Evolutionary conservation across 2,797 vertebrate species (phyloP).

Genomic region (Australoheros facetus): DNA sequence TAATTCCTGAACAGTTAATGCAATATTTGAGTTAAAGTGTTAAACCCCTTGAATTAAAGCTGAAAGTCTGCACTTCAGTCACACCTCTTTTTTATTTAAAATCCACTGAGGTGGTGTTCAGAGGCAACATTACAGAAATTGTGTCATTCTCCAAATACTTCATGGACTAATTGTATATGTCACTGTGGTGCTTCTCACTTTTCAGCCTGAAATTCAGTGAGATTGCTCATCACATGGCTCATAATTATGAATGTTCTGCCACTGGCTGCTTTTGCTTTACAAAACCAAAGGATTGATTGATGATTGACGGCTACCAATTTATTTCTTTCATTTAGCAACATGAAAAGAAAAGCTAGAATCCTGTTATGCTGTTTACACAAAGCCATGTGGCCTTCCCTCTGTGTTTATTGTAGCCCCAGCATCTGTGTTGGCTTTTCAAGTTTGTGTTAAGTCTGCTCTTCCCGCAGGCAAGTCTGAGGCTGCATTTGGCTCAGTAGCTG

Average conservation of each 20-base stretch:
- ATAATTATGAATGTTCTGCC: too few species aligned
- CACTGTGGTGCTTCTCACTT: background rate
- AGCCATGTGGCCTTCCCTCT: background rate
- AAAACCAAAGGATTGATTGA: background rate
- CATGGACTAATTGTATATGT: background rate
- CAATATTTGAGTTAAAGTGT: background rate
- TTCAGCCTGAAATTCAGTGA: background rate
- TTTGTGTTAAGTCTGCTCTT: background rate
- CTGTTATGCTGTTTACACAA: background rate
- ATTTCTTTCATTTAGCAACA: background rate
- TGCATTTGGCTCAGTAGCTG: conserved; percentile 18
- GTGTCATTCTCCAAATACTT: too few species aligned
- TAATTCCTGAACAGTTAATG: background rate
- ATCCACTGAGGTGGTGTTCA: background rate
- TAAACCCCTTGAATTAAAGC: background rate
- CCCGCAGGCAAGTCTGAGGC: conserved; percentile 1
- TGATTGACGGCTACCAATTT: background rate
- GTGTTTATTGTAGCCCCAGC: conserved; percentile 10
- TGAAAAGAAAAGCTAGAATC: background rate
- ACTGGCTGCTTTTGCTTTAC: too few species aligned
- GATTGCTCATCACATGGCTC: fast-evolving
- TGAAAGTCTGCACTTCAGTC: background rate
- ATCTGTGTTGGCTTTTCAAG: conserved; percentile 16
- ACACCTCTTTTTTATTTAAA: background rate
- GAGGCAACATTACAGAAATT: background rate